A percentile compares a stretch with the other conserved stretches of the same genome.
Conservation (phyloP, 1,140 invertebrate genomes). For the Temnothorax longispinosus region DNA sequence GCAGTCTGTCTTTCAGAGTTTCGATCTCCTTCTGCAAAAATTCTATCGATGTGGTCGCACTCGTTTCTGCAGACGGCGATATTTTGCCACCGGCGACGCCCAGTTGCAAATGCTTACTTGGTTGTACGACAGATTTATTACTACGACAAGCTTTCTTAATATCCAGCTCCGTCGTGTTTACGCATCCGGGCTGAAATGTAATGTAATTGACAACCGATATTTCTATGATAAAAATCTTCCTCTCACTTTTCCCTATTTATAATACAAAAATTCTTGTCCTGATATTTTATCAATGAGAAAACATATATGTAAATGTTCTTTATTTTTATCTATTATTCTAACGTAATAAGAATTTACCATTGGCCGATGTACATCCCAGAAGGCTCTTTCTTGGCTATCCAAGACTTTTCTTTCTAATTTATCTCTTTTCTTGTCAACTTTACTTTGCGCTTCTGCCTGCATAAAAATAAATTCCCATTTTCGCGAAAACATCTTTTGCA, state of each 20-base stretch:
- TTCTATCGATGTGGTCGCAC: conserved; percentile 85
- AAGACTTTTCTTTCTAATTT: conserved; percentile 99
- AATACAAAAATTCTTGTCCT: not conserved
- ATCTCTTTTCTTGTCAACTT: conserved; percentile 99
- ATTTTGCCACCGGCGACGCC: conserved; percentile 86
- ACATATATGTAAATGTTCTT: not conserved
- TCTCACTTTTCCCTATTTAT: not conserved
- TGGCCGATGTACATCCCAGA: conserved; percentile 99
- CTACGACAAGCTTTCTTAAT: conserved; percentile 98
- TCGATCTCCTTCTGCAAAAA: conserved; percentile 88
- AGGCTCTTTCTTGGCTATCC: conserved; percentile 99
- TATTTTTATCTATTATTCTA: not conserved
- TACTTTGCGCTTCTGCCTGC: conserved; percentile 95
- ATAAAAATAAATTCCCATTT: conserved; percentile 99
- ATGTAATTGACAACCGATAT: not conserved
- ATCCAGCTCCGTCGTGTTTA: conserved; percentile 99
- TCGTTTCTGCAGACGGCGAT: conserved; percentile 88
- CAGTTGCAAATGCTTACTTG: conserved; percentile 85
- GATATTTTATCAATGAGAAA: not conserved
- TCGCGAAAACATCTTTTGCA: conserved; percentile 99
- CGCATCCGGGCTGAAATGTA: conserved; percentile 94
- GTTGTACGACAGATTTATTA: conserved; percentile 89
- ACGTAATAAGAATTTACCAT: conserved; percentile 88
- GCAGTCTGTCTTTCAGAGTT: conserved; percentile 91
- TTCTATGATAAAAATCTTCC: not conserved